Evolutionary conservation across 2,888 invertebrate species (phyloP), one percentile per base, ranked within the genome.

Genomic region (Scaptomyza reducta): DNA sequence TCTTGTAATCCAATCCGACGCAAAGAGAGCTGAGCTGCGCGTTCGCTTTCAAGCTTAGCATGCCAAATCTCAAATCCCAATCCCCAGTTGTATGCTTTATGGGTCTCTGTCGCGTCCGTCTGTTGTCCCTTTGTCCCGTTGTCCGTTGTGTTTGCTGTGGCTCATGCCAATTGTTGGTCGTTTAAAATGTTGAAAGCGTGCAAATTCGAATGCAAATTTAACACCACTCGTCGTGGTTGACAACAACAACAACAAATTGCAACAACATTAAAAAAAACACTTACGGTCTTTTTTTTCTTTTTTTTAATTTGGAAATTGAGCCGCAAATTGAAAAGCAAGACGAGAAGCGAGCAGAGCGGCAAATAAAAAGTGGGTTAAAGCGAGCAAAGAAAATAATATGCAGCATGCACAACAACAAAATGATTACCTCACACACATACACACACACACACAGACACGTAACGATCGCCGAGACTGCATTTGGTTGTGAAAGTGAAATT

Each of bases 161-260:
- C 78, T 84, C 78, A 81, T 84, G 81, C 71, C 84, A 81, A 80
- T 85, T 83, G 79, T 85, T 66, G 58, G 46, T 63, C 38, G 42
- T 63, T 79, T 71, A 65, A 73, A 77, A 78, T 78, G 86, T 83
- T 85, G 86, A 80, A 83, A 84, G 86, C 84, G 84, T 86, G 84
- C 84, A 86, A 86, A 84, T 79, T 78, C 74, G 81, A 79, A 82
- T 79, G 84, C 87, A 86, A 86, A 84, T 84, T 81, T 69, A 84
- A 84, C 84, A 84, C 87, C 79, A 78, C 79, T 70, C 77, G 65
- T 58, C 65, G 66, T 68, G 73, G 70, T 70, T 74, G 74, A 75
- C 77, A 74, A 62, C 31, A 73, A 63, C 49, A 14, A 7, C 27
- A 41, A 6, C 5, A 60, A 60, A 74, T 1, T 35, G 38, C 31